Conservation (phyloP, 92 coral and sea anemone genomes). For the Umimayanthus kanabou region DNA sequence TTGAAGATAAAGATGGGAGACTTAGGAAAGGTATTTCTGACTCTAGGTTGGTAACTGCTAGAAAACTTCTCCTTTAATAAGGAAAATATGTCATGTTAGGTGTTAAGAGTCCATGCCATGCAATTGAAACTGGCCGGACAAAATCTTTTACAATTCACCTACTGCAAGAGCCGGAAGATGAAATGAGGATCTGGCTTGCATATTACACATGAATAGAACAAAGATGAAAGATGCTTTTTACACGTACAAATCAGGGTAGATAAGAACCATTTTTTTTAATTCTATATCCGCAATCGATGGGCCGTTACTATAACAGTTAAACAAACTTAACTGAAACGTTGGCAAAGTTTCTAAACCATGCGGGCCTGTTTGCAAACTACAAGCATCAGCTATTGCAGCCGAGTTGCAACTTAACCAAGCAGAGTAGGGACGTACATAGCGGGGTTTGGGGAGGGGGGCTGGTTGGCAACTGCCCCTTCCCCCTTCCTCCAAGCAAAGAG, state of each 20-base stretch:
- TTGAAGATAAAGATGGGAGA: too few relatives aligned
- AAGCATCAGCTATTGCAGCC: neutral
- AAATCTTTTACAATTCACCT: neutral
- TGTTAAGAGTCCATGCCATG: slow-evolving; percentile 1
- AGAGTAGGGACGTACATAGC: too few relatives aligned
- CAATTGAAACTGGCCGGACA: neutral
- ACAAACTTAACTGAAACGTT: neutral
- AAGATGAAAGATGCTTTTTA: too few relatives aligned
- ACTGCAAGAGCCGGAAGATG: too few relatives aligned
- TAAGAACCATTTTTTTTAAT: neutral
- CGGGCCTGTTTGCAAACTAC: neutral
- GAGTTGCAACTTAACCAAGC: neutral
- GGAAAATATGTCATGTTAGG: neutral
- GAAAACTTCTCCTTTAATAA: slow-evolving; percentile 11
- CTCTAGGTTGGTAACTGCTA: slow-evolving; percentile 6
- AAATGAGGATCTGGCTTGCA: too few relatives aligned
- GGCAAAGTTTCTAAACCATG: neutral
- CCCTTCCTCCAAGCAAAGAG: too few relatives aligned
- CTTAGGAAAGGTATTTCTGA: too few relatives aligned
- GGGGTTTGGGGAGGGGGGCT: too few relatives aligned
- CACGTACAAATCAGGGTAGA: neutral
- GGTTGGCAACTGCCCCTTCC: too few relatives aligned
- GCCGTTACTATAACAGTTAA: neutral
- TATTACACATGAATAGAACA: neutral
- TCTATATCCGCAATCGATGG: neutral